Percentiles rank a stretch among this genome's conserved stretches.
Conservation (phyloP, 1,140 invertebrate species). For the fruit fly (Drosophila melanogaster) region Release_6_plus_ISO1_MT NT_033777.3:22390001-22390500, state of each 20-base stretch:
- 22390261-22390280: neutral
- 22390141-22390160: neutral
- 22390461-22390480: conserved; percentile 23
- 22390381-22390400: conserved; percentile 63
- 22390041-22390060: conserved; percentile 53
- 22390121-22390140: conserved; percentile 1
- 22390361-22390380: conserved; percentile 37
- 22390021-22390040: conserved; percentile 26
- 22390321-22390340: conserved; percentile 7
- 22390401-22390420: conserved; percentile 23
- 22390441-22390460: conserved; percentile 10
- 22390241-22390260: conserved; percentile 47
- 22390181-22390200: conserved; percentile 61
- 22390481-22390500: conserved; percentile 57
- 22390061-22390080: conserved; percentile 66
- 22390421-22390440: conserved; percentile 44
- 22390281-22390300: conserved; percentile 4
- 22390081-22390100: conserved; percentile 18
- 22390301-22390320: conserved; percentile 9
- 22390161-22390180: conserved; percentile 17
- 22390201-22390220: conserved; percentile 52
- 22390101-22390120: conserved; percentile 11
- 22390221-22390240: conserved; percentile 29
- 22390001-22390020: conserved; percentile 44
- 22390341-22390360: conserved; percentile 1